Conservation (phyloP, 2,888 invertebrate species). For the Drosophila eohydei region DNA sequence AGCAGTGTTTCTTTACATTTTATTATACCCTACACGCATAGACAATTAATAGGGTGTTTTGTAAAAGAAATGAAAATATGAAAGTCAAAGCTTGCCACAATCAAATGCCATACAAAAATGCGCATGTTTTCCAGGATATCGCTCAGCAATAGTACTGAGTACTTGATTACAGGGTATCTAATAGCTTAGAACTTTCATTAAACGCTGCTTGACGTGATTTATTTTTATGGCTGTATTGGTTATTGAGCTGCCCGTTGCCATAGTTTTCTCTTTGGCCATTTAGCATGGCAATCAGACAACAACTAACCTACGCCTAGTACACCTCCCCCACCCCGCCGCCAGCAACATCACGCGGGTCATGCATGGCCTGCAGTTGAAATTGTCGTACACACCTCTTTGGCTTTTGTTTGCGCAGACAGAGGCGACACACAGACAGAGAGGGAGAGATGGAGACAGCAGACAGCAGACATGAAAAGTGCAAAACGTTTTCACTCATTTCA, state of each 20-base stretch:
- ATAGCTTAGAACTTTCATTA: background rate
- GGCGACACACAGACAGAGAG: conserved; percentile 16
- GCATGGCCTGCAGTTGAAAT: conserved; percentile 71
- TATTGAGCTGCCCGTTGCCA: conserved; percentile 38
- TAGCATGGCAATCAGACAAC: conserved; percentile 75
- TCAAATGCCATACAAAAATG: background rate
- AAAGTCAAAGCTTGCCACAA: background rate
- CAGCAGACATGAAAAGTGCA: conserved; percentile 43
- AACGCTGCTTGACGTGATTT: background rate
- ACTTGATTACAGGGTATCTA: conserved; percentile 26
- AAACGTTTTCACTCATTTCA: conserved; percentile 73
- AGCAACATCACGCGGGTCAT: conserved; percentile 58
- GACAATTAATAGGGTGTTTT: conserved; percentile 11
- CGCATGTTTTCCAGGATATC: background rate
- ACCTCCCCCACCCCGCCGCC: background rate
- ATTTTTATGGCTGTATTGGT: conserved; percentile 36
- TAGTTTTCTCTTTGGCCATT: conserved; percentile 63
- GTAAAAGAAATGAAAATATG: too few species aligned
- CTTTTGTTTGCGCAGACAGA: conserved; percentile 54
- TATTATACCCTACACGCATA: conserved; percentile 30
- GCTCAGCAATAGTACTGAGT: too few species aligned
- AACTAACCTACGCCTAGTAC: conserved; percentile 30
- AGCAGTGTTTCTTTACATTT: conserved; percentile 27
- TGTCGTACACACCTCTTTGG: conserved; percentile 67
- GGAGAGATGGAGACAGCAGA: background rate